Conservation (phyloP, 92 coral and sea anemone species). For the Porites cylindrica region DNA sequence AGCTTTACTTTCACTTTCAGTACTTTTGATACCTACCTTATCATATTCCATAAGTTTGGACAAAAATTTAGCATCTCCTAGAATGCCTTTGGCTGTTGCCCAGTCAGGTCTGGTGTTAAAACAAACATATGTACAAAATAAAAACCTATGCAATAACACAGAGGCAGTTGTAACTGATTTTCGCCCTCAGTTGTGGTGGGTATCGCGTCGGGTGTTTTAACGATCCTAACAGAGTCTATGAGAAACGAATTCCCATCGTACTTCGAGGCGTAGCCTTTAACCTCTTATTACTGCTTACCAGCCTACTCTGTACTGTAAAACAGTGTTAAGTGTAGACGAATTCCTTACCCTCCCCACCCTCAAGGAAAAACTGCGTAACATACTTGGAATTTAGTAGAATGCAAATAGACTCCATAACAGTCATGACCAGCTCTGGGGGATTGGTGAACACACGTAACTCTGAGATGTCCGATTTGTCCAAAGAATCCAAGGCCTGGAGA, state of each 20-base stretch:
- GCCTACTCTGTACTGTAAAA: too few species aligned
- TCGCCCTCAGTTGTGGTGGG: too few species aligned
- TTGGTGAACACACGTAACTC: constrained; percentile 98
- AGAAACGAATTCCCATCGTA: too few species aligned
- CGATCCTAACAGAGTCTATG: too few species aligned
- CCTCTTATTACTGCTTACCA: too few species aligned
- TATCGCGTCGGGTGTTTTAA: too few species aligned
- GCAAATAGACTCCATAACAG: constrained; percentile 99
- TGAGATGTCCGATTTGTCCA: constrained; percentile 97
- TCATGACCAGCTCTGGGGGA: constrained; percentile 99
- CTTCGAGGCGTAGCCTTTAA: too few species aligned
- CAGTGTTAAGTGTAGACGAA: too few species aligned
- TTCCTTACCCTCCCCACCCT: too few species aligned
- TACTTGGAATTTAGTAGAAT: constrained; percentile 92
- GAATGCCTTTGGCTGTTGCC: constrained; percentile 91
- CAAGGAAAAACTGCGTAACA: constrained; percentile 18
- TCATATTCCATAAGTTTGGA: constrained; percentile 94
- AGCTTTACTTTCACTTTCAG: not conserved
- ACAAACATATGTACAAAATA: not conserved
- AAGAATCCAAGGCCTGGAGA: constrained; percentile 90
- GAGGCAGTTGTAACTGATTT: too few species aligned
- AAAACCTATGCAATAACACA: not conserved
- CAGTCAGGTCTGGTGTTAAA: constrained; percentile 86
- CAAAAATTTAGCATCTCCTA: constrained; percentile 92
- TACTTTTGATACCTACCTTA: constrained; percentile 61